Evolutionary conservation across 2,888 invertebrate genomes (phyloP), one percentile per base, ranked within the genome.

Genomic region (Bruchidius siliquastri): DNA sequence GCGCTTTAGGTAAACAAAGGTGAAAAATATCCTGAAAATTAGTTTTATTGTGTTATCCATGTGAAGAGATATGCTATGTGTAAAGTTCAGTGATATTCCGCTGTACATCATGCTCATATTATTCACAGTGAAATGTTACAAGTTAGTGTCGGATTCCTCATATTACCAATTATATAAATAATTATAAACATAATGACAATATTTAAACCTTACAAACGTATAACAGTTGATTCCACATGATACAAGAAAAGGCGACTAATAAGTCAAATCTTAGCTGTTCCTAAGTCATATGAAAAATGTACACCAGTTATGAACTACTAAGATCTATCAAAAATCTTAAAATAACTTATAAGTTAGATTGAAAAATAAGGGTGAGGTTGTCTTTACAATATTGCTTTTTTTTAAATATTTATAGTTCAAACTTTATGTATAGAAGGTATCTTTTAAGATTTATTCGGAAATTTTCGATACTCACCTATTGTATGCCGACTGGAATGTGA

Each of bases 401-500:
- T 26, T 4, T 26, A 8, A 4, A 26, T 8, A 26, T 8, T 26
- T 4, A 26, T n/a, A n/a, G n/a, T n/a, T n/a, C n/a, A n/a, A n/a
- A n/a, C n/a, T n/a, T n/a, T n/a, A n/a, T n/a, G n/a, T n/a, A n/a
- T n/a, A n/a, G n/a, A n/a, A n/a, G n/a, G n/a, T n/a, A n/a, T n/a
- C n/a, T n/a, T 30, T 30, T 8, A 49, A 4, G 13, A 49, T 49
- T 49, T 49, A 18, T 49, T 49, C 1, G 49, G 13, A 13, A 49
- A 18, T 49, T 4, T 49, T 1, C 49, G 18, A 26, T 1, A 20
- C 79, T 79, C 81, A 86, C 86, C 86, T 78, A 86, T 78, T 30
- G 86, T 85, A 75, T 86, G 85, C 71, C 86, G 80, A 77, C 79
- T 77, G 68, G 79, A 77, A 73, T 78, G 81, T 72, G 80, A 77